Percentiles rank a stretch among this genome's conserved stretches.
Conservation (phyloP, 2,888 invertebrate genomes). For the Megaustenia siamemsis region DNA sequence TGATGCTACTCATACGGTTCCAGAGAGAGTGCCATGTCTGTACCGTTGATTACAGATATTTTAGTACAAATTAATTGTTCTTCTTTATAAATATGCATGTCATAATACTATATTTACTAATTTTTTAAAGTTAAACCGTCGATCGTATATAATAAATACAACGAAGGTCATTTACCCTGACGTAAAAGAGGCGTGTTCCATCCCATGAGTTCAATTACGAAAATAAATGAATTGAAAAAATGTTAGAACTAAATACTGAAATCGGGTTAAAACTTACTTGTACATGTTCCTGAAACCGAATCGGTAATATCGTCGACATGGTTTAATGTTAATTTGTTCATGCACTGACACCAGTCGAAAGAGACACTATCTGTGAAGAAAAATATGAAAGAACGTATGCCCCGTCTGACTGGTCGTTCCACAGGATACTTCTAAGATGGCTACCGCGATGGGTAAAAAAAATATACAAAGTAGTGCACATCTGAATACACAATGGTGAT, state of each 20-base stretch:
- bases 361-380: conserved; percentile 44
- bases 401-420: conserved; percentile 60
- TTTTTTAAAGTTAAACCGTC: not conserved
- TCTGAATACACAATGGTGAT: conserved; percentile 39
- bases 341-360: conserved; percentile 57
- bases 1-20: not conserved
- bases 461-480: conserved; percentile 63
- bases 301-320: conserved; percentile 89
- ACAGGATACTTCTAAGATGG: conserved; percentile 74
- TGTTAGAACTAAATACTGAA: not conserved
- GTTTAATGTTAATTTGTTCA: conserved; percentile 57
- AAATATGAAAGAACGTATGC: conserved; percentile 61
- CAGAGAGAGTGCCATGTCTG: conserved; percentile 1
- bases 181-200: conserved; percentile 9
- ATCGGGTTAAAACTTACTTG: conserved; percentile 87
- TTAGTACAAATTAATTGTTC: no score
- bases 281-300: conserved; percentile 99
- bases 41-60: conserved; percentile 33
- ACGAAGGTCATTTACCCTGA: not conserved
- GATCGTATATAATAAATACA: not conserved
- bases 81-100: no score
- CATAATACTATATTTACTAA: no score
- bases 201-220: no score
- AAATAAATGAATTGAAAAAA: no score
- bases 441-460: conserved; percentile 70